Conservation (phyloP, 2,888 invertebrate species). For the Anagyrus pseudococci region DNA sequence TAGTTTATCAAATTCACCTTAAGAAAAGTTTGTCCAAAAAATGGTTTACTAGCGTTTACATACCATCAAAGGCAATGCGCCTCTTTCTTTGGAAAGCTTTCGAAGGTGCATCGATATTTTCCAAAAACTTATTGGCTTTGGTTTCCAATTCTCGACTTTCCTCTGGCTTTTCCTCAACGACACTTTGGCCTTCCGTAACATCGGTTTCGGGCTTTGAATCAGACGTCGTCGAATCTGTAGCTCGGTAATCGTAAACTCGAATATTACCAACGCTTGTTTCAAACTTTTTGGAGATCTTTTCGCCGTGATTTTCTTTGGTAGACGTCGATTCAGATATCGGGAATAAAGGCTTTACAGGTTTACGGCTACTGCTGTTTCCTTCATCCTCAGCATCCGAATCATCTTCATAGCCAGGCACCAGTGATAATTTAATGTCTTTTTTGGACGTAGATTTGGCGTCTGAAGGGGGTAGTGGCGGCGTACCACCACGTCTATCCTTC, state of each 20-base stretch:
- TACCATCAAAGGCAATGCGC: constrained; percentile 63
- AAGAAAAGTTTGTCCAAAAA: not conserved
- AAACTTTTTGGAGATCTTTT: constrained; percentile 40
- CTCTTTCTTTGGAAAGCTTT: constrained; percentile 67
- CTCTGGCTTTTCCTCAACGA: constrained; percentile 16
- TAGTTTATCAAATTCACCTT: not conserved
- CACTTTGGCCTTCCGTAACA: not conserved
- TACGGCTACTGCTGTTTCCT: constrained; percentile 36
- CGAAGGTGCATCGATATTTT: constrained; percentile 52
- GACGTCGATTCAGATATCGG: constrained; percentile 58
- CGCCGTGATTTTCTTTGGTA: constrained; percentile 7
- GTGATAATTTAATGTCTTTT: constrained; percentile 55
- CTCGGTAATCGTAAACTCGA: constrained; percentile 46
- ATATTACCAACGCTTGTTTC: constrained; percentile 43
- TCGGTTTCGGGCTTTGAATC: constrained; percentile 21
- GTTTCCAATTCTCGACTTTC: constrained; percentile 37
- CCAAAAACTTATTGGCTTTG: constrained; percentile 54
- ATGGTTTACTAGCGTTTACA: not conserved
- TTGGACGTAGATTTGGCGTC: not conserved
- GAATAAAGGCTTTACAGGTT: constrained; percentile 60
- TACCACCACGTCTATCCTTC: constrained; percentile 12
- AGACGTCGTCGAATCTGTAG: constrained; percentile 1
- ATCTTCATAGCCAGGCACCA: constrained; percentile 67
- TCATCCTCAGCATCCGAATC: constrained; percentile 64
- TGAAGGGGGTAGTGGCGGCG: not conserved